These are phyloP conservation scores for Saccopteryx bilineata DNA, from an alignment of 2,113 vertebrate species.

Conservation along the genomic window DNA sequence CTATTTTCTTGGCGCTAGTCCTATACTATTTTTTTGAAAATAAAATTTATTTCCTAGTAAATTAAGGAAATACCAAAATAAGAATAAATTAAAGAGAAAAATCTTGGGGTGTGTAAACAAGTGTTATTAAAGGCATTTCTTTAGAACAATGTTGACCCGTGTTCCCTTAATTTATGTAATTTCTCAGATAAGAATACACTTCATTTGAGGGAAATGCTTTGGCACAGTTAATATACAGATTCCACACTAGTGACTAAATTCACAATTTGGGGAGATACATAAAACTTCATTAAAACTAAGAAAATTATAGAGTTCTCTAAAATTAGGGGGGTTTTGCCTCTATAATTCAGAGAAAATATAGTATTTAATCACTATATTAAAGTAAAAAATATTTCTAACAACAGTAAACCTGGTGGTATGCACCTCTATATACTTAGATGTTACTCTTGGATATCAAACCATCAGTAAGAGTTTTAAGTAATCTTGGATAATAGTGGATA, in stretches of 20 bases:
- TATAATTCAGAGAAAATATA: not conserved
- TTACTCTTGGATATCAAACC: not conserved
- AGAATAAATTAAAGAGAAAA: not conserved
- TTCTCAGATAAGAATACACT: not conserved
- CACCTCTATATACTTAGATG: not conserved
- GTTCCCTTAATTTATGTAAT: not conserved
- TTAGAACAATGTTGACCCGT: not conserved
- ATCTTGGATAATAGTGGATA: not conserved
- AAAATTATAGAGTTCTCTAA: slow-evolving; percentile 9
- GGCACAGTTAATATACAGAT: not conserved
- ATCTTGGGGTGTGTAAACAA: not conserved
- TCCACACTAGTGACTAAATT: not conserved
- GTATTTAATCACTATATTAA: not conserved
- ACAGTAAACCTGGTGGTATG: not conserved
- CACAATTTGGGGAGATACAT: not conserved
- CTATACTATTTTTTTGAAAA: not conserved
- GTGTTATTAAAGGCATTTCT: not conserved
- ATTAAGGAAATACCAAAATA: not conserved
- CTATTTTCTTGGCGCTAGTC: not conserved
- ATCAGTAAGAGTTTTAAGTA: not conserved
- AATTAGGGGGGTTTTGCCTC: not conserved
- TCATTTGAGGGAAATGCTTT: not conserved
- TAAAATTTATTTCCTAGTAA: not conserved
- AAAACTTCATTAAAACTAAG: not conserved
- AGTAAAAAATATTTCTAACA: slow-evolving; percentile 25